Conservation (phyloP, 2,888 invertebrate genomes). For the Zaprionus obscuricornis region DNA sequence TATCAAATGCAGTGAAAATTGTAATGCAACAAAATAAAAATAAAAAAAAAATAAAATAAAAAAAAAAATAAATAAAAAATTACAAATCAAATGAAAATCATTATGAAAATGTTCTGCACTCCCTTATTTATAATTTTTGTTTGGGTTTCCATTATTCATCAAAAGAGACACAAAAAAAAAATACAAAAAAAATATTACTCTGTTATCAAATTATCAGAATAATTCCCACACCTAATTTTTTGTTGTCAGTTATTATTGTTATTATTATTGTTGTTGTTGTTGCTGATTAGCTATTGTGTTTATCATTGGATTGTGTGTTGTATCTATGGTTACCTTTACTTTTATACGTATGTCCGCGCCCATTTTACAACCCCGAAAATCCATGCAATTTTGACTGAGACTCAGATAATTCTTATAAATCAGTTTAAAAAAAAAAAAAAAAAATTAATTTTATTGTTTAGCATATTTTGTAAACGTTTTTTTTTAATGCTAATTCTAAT, state of each 20-base stretch:
- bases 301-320: constrained; percentile 37
- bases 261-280: constrained; percentile 22
- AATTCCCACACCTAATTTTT: constrained; percentile 39
- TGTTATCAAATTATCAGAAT: constrained; percentile 35
- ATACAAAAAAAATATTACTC: not conserved
- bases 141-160: constrained; percentile 31
- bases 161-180: constrained; percentile 3
- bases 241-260: constrained; percentile 16
- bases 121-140: constrained; percentile 18
- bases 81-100: no score
- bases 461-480: constrained; percentile 3
- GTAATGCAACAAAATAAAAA: no score
- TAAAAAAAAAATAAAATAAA: no score
- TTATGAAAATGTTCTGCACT: constrained; percentile 6
- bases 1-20: no score
- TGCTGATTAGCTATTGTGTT: constrained; percentile 47
- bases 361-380: constrained; percentile 11
- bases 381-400: constrained; percentile 37
- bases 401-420: not conserved
- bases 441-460: no score
- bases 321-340: constrained; percentile 31
- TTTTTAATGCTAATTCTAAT: constrained; percentile 25
- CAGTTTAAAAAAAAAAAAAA: not conserved
- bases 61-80: no score
- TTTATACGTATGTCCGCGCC: constrained; percentile 40